Evolutionary conservation across 2,113 vertebrate genomes (phyloP).

Genomic region (Megaceryle maxima): DNA sequence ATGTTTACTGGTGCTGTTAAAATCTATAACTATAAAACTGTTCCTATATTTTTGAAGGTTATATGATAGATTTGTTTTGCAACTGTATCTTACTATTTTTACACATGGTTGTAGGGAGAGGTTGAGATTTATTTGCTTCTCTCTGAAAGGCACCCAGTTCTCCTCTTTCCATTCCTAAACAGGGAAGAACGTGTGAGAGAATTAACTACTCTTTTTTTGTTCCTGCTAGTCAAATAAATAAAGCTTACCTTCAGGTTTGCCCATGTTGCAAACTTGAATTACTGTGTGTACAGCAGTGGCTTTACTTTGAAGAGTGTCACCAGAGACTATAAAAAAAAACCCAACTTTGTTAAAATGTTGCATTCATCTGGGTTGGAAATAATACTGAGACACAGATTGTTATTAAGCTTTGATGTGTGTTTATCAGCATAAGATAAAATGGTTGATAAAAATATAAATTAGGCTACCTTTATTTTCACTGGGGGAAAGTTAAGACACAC

Average conservation of each 20-base stretch:
- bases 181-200: background rate
- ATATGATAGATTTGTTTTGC: background rate
- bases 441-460: background rate
- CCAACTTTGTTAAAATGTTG: background rate
- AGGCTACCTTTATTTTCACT: background rate
- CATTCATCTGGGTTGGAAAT: background rate
- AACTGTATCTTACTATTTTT: background rate
- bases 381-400: background rate
- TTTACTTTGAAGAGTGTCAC: background rate
- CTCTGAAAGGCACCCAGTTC: background rate
- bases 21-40: background rate
- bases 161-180: background rate
- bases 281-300: background rate
- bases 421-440: background rate
- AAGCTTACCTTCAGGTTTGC: background rate
- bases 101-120: background rate
- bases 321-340: background rate
- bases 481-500: background rate
- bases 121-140: background rate
- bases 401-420: background rate
- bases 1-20: background rate
- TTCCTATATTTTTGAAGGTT: background rate
- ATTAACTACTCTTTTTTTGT: background rate
- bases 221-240: background rate
- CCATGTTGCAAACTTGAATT: background rate